Evolutionary conservation across 2,113 vertebrate genomes (phyloP).

Genomic region (Ceyx margarethae): DNA sequence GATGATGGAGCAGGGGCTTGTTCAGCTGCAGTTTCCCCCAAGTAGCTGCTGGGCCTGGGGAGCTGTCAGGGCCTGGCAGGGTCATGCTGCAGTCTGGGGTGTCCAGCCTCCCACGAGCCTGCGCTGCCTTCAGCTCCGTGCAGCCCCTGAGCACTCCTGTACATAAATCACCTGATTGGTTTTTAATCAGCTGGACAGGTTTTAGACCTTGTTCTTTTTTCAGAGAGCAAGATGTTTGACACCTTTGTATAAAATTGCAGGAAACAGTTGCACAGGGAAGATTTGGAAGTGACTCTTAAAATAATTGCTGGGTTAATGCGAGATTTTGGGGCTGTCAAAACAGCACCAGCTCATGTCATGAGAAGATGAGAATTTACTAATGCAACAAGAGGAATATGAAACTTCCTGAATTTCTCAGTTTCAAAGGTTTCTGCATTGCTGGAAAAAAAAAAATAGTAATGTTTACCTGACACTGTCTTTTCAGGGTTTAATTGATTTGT

Average conservation of each 20-base stretch:
- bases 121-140: neutral
- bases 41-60: neutral
- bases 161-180: neutral
- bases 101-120: neutral
- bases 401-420: neutral
- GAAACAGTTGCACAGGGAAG: neutral
- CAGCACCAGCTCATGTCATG: neutral
- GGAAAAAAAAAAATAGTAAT: neutral
- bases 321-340: neutral
- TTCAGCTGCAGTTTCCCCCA: neutral
- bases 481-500: conserved; percentile 48
- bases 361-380: neutral
- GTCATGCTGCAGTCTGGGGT: neutral
- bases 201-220: neutral
- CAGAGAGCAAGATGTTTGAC: neutral
- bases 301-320: neutral
- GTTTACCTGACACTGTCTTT: conserved; percentile 42
- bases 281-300: neutral
- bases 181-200: conserved; percentile 8
- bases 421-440: conserved; percentile 43
- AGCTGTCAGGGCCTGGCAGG: neutral
- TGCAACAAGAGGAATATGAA: neutral
- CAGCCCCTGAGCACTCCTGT: neutral
- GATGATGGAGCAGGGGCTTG: neutral
- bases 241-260: neutral